Percentiles rank a stretch among this genome's conserved stretches.
These are phyloP conservation scores for Ypsolopha sequella DNA, from an alignment of 2,888 invertebrate species.

Conservation along the genomic window DNA sequence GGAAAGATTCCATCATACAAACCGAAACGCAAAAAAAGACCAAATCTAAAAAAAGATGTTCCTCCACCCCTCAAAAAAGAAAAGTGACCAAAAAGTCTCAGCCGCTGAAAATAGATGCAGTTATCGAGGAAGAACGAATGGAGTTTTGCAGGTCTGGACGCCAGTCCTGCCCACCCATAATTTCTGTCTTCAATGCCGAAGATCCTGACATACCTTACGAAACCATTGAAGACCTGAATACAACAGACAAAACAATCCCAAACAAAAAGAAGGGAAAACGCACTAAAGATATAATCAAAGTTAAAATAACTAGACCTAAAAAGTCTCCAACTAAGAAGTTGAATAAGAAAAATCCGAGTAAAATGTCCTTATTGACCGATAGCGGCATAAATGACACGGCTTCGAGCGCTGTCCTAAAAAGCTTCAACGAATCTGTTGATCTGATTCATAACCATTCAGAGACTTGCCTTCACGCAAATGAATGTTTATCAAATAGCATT, in stretches of 20 bases:
- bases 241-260: conserved; percentile 10
- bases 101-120: conserved; percentile 15
- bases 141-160: conserved; percentile 33
- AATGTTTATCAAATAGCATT: conserved; percentile 42
- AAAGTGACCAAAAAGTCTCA: conserved; percentile 17
- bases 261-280: conserved; percentile 17
- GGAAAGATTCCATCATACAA: not conserved
- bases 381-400: conserved; percentile 41
- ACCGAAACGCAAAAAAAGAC: conserved; percentile 12
- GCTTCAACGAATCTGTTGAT: conserved; percentile 32
- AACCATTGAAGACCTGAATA: conserved; percentile 9
- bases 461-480: conserved; percentile 45
- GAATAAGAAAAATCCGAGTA: conserved; percentile 6
- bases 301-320: conserved; percentile 49
- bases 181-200: conserved; percentile 13
- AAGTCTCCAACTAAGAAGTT: conserved; percentile 12
- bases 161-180: conserved; percentile 39
- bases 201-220: conserved; percentile 4
- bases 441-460: conserved; percentile 60
- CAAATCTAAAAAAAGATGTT: conserved; percentile 30
- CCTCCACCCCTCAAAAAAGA: conserved; percentile 40
- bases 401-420: conserved; percentile 23
- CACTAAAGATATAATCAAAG: conserved; percentile 49
- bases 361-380: conserved; percentile 25
- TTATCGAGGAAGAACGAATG: conserved; percentile 36